phyloP scores from a whole-genome alignment of 2,797 vertebrate genomes.

The Discoglossus pictus region DNA sequence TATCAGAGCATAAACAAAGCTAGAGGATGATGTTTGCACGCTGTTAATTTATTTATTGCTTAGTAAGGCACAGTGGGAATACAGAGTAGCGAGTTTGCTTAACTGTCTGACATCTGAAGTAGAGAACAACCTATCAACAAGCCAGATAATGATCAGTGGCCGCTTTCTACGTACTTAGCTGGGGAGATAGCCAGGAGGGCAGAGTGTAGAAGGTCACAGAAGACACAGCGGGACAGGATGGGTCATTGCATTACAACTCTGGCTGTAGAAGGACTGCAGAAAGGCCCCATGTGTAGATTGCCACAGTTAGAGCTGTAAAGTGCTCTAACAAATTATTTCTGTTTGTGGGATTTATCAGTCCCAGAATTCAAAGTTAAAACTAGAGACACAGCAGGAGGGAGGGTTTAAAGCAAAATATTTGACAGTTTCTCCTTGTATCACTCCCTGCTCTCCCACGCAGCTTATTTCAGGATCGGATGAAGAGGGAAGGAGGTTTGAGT shows the following conservation, averaged over 20 bases:
- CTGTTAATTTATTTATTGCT: conserved; percentile 51
- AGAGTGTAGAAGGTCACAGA: conserved; percentile 27
- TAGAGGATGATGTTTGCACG: conserved; percentile 35
- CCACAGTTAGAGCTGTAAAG: conserved; percentile 33
- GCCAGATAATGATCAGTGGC: conserved; percentile 14
- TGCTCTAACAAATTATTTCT: conserved; percentile 33
- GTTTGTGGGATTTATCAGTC: conserved; percentile 34
- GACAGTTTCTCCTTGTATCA: conserved; percentile 36
- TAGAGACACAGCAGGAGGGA: conserved; percentile 31
- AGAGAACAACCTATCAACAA: conserved; percentile 18
- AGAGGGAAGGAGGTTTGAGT: conserved; percentile 5
- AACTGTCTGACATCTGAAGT: conserved; percentile 39
- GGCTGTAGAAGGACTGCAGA: conserved; percentile 5
- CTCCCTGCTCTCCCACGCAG: conserved; percentile 31
- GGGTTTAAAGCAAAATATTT: conserved; percentile 41
- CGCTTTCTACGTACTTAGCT: conserved; percentile 15
- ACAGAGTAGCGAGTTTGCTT: conserved; percentile 22
- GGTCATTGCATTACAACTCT: conserved; percentile 19
- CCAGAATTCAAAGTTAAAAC: conserved; percentile 34
- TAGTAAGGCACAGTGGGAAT: conserved; percentile 47
- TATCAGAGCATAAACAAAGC: conserved; percentile 49
- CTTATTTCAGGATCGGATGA: conserved; percentile 39
- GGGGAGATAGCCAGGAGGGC: conserved; percentile 11
- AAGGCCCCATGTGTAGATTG: conserved; percentile 19
- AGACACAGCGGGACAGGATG: conserved; percentile 25